Evolutionary conservation across 2,113 vertebrate genomes (phyloP), one percentile per base, ranked within the genome.

Genomic region (Psittacara wagleri): DNA sequence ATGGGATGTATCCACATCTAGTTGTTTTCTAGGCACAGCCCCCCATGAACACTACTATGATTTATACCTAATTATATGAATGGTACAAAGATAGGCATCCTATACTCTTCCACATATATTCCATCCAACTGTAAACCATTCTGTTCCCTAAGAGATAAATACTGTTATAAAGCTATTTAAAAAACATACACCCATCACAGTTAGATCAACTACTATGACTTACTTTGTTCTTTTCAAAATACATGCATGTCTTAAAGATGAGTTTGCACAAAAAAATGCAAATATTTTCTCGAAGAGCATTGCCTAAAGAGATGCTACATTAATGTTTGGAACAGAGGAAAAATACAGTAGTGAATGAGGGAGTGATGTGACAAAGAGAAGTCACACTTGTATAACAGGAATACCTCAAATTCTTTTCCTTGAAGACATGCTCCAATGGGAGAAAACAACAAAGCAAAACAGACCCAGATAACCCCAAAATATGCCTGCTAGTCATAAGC

Each of bases 391-490:
- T 61, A 55, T 59, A 82, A 75, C 11, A 16, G 62, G 39, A 94
- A 79, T 44, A 90, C 11, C 31, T 90, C 63, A 17, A 57, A 94
- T 84, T 79, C 74, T 66, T 46, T 37, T 13, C 39, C 86, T 74
- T 79, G 72, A 76, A 76, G 67, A 85, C 25, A 39, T 83, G 28
- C 57, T 88, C 66, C 43, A 83, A 75, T 24, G n/a, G 31, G 20
- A 28, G 11, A 72, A 90, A 94, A 81, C 31, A 92, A 73, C 28
- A 73, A 61, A 78, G 67, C 35, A 88, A 80, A 79, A 33, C 23
- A 61, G 83, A 83, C 16, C 19, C 54, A 77, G 39, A 44, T 68
- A 90, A 85, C 13, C 20, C n/a, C 37, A 7, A 87, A 93, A 70
- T 20, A 52, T 39, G 23, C 10, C 59, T 29, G 44, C 44, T 12